Percentiles rank a stretch among this genome's conserved stretches.
phyloP scores from a whole-genome alignment of 2,113 vertebrate genomes.

The Leptocoma aspasia region DNA sequence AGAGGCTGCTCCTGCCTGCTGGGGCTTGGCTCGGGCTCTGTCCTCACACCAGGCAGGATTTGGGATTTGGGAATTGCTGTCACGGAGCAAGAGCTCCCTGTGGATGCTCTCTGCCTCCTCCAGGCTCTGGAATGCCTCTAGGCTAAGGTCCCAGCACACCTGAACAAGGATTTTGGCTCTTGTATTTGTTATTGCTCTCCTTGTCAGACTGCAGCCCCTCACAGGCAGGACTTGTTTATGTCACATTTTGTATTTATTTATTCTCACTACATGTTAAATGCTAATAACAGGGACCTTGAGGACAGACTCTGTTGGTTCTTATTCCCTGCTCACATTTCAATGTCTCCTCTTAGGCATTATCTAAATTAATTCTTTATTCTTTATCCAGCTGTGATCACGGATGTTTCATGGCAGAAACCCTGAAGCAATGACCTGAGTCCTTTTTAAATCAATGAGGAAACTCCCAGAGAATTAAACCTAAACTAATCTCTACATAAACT shows the following conservation, averaged over 20 bases:
- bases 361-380: slow-evolving; percentile 4
- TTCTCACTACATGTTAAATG: background rate
- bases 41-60: background rate
- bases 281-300: background rate
- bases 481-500: background rate
- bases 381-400: background rate
- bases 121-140: background rate
- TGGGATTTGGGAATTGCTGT: background rate
- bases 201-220: background rate
- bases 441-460: background rate
- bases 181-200: background rate
- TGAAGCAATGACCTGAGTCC: slow-evolving; percentile 11
- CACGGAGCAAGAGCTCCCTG: fast-evolving
- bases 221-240: background rate
- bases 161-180: background rate
- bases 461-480: background rate
- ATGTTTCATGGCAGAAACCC: background rate
- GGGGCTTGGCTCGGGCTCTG: fast-evolving
- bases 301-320: background rate
- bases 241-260: background rate
- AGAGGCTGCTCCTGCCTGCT: background rate
- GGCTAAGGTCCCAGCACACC: background rate
- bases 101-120: background rate
- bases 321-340: background rate
- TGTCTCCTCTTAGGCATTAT: background rate